phyloP scores from a whole-genome alignment of 2,888 invertebrate genomes.

The Conistra vaccinii region DNA sequence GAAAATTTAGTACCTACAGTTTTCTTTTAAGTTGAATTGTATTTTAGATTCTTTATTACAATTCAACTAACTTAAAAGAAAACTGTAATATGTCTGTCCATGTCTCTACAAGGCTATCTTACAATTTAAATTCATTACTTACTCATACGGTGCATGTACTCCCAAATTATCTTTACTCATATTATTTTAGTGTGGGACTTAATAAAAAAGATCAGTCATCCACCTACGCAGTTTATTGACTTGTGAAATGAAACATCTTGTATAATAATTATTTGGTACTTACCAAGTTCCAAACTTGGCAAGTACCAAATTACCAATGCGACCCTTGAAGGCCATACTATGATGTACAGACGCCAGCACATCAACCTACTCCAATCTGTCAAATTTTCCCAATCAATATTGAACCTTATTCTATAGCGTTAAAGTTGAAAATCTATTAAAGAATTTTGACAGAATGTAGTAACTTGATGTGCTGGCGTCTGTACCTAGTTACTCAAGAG shows the following conservation, averaged over 20 bases:
- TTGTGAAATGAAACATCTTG: conserved; percentile 29
- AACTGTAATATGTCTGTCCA: no score
- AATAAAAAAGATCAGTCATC: conserved; percentile 47
- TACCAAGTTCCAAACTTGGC: conserved; percentile 11
- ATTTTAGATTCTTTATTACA: no score
- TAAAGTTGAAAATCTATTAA: no score
- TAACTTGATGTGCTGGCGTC: no score
- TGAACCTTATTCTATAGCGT: no score
- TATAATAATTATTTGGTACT: neutral
- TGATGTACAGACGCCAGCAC: no score
- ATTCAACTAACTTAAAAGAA: neutral
- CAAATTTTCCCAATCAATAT: no score
- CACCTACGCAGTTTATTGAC: conserved; percentile 69
- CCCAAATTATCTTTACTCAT: conserved; percentile 35
- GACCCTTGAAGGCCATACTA: conserved; percentile 1
- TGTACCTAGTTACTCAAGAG: neutral
- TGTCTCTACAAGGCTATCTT: conserved; percentile 17
- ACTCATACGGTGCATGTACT: conserved; percentile 45
- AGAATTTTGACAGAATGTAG: no score
- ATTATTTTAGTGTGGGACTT: conserved; percentile 51
- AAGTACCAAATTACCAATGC: neutral
- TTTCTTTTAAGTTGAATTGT: no score
- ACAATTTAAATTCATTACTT: conserved; percentile 39
- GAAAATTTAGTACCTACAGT: no score
- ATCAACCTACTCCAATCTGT: no score